A percentile compares a stretch with the other conserved stretches of the same genome.
phyloP scores from a whole-genome alignment of 2,888 invertebrate genomes.

The Campaea margaritaria region DNA sequence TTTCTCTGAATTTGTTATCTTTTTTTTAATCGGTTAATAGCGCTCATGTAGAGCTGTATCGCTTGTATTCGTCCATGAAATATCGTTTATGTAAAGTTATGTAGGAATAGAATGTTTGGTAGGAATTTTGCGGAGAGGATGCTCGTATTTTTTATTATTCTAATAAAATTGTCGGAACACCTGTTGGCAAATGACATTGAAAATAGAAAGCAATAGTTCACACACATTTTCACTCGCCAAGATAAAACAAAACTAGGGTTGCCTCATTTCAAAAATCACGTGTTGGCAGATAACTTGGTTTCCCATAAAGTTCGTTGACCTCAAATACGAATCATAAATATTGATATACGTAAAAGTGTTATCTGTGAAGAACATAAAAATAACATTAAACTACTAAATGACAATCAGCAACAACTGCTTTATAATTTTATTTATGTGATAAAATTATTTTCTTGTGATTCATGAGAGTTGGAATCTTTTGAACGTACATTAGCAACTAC shows the following conservation, averaged over 20 bases:
- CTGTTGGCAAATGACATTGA: not conserved
- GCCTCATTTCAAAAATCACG: not conserved
- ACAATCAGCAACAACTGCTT: conserved; percentile 9
- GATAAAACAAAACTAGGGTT: no score
- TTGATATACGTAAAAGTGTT: conserved; percentile 11
- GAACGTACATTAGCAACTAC: no score
- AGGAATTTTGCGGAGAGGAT: conserved; percentile 10
- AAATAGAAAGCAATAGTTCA: conserved; percentile 1
- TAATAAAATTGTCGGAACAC: not conserved
- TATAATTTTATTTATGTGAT: conserved; percentile 22
- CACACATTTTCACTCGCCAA: not conserved
- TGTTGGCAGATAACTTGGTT: not conserved
- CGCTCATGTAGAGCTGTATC: conserved; percentile 44
- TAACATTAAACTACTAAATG: conserved; percentile 11
- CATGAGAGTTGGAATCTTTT: conserved; percentile 2
- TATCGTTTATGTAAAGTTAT: conserved; percentile 5
- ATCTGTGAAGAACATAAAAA: conserved; percentile 17
- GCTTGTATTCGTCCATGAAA: conserved; percentile 38
- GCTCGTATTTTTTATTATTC: not conserved
- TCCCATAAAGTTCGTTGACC: conserved; percentile 15
- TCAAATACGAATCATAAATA: conserved; percentile 10
- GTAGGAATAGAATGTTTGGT: conserved; percentile 13
- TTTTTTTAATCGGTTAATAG: conserved; percentile 41
- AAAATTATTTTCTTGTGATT: conserved; percentile 16
- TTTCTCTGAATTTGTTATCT: conserved; percentile 44